Base-by-base conservation (phyloP, 2,888 invertebrate species). In the Eupithecia subfuscata region DNA sequence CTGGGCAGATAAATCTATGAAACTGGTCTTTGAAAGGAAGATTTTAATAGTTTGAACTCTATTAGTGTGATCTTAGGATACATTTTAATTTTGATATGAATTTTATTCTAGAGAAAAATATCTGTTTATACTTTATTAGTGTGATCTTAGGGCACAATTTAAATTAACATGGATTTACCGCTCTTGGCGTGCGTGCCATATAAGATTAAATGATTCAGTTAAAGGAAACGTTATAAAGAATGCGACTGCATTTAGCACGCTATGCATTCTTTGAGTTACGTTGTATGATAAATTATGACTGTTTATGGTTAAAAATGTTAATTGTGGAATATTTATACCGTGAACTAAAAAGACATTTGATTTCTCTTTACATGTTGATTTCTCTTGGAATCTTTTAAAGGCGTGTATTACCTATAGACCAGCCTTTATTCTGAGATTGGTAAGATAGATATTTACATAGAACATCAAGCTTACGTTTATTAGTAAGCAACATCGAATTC, bases 1-100 rank as follows among this genome's bases (percentile, higher is more conserved):
- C 97, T 98, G 72, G 30, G 60, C 71, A 34, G 7, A 22, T 5
- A 64, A 22, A 65, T 60, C 12, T 68, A 75, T 71, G 37, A 34
- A 69, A 67, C 11, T 34, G 22, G 18, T 40, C 12, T 34, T 34
- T 64, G 16, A 64, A 2, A 64, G 12, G 34, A 64, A 34, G 64
- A 16, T 34, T 63, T 34, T 18, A 12, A 64, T 30, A 64, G 11
- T 18, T 34, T 22, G 18, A 64, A 34, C 9, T 18, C 2, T 34
- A 60, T 14, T 60, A 2, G 6, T 22, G 60, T 25, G 25, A 60
- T 60, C 25, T 22, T 22, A 56, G 5, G 12, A 48, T 18, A 18
- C 9, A 48, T 25, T 60, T 25, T n/a, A 25, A 22, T 25, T 60
- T 25, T n/a, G 12, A 22, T 22, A 5, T 60, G 25, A 12, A 60